Evolutionary conservation across 2,888 invertebrate species (phyloP).

Genomic region (Hartigia nigra): DNA sequence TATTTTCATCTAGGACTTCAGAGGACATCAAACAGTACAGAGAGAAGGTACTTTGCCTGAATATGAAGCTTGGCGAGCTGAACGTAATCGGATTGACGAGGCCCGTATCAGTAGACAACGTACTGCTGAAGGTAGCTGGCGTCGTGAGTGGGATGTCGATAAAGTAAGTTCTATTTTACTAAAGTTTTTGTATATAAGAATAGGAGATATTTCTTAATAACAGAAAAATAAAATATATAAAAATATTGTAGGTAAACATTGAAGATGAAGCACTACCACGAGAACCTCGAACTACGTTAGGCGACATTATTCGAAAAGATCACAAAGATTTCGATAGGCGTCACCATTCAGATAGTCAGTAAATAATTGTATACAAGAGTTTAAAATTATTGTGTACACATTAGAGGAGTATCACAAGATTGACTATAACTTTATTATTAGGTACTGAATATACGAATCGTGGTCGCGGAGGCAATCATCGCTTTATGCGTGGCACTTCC

Average conservation of each 20-base stretch:
- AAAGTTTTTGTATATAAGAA: conserved; percentile 26
- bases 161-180: conserved; percentile 45
- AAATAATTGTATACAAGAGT: neutral
- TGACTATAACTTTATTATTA: conserved; percentile 19
- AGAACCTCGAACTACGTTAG: conserved; percentile 24
- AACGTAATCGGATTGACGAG: conserved; percentile 64
- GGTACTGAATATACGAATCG: conserved; percentile 41
- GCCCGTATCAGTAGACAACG: conserved; percentile 65
- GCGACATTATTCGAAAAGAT: conserved; percentile 40
- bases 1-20: conserved; percentile 24
- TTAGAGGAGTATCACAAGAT: neutral
- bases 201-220: conserved; percentile 35
- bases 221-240: conserved; percentile 19
- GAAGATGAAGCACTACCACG: conserved; percentile 34
- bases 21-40: conserved; percentile 27
- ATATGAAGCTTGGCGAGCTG: conserved; percentile 66
- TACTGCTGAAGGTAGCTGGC: conserved; percentile 66
- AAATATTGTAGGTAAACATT: conserved; percentile 33
- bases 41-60: conserved; percentile 53
- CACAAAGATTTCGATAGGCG: conserved; percentile 49
- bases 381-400: neutral
- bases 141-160: conserved; percentile 65
- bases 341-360: conserved; percentile 37
- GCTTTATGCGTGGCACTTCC: conserved; percentile 38
- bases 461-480: conserved; percentile 39